A percentile compares a stretch with the other conserved stretches of the same genome.
These are phyloP conservation scores for Eupithecia centaureata DNA, from an alignment of 2,888 invertebrate genomes.

Conservation along the genomic window DNA sequence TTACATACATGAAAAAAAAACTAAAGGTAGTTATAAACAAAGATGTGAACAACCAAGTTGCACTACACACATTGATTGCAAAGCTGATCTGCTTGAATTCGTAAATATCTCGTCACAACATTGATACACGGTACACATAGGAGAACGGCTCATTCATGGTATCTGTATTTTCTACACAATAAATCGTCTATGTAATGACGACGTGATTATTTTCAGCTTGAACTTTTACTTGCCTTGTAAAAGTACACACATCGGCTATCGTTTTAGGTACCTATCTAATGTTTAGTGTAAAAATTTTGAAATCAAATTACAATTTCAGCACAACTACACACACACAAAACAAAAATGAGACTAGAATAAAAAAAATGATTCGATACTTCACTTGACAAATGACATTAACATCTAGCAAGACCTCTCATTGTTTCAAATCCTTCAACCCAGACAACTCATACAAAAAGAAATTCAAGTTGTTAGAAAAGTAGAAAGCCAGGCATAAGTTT, in stretches of 20 bases:
- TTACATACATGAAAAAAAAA: background rate
- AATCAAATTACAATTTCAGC: background rate
- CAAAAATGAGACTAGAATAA: conserved; percentile 12
- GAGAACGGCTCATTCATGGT: conserved; percentile 16
- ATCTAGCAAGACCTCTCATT: background rate
- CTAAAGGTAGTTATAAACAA: background rate
- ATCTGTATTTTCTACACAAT: conserved; percentile 6
- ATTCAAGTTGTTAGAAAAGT: too few species aligned
- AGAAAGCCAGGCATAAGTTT: too few species aligned
- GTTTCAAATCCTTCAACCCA: too few species aligned
- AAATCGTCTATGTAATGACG: background rate
- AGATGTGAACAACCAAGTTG: background rate
- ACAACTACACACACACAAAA: conserved; percentile 6
- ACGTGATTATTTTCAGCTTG: background rate
- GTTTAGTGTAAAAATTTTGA: background rate
- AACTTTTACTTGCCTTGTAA: conserved; percentile 1
- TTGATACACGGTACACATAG: background rate
- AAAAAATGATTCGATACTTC: background rate
- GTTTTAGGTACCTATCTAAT: background rate
- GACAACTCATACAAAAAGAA: too few species aligned
- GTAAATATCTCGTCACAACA: conserved; percentile 7
- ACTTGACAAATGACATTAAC: background rate
- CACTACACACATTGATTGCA: conserved; percentile 4
- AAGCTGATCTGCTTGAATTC: conserved; percentile 8
- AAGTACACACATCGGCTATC: background rate